Evolutionary conservation across 2,888 invertebrate species (phyloP).

Genomic region (Synanthedon vespiformis): DNA sequence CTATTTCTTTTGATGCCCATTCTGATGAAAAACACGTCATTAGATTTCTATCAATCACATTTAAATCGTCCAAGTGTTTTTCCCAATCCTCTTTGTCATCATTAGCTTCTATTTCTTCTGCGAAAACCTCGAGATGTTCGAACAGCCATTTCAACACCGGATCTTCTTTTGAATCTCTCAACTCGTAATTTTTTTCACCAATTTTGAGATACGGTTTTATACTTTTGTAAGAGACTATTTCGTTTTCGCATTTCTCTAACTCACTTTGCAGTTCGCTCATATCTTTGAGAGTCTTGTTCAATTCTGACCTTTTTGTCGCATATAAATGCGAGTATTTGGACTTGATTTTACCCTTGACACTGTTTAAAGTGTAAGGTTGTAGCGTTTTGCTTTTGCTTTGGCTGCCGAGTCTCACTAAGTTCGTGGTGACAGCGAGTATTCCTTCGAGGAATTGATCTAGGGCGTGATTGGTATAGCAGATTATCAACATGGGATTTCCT

Average conservation of each 20-base stretch:
- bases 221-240: constrained; percentile 35
- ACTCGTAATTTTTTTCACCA: constrained; percentile 19
- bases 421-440: constrained; percentile 66
- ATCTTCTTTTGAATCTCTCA: constrained; percentile 36
- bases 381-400: constrained; percentile 73
- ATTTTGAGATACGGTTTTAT: constrained; percentile 35
- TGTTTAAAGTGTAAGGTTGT: constrained; percentile 60
- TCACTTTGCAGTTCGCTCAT: constrained; percentile 47
- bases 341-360: constrained; percentile 37
- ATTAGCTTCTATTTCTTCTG: constrained; percentile 9
- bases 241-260: constrained; percentile 50
- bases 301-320: constrained; percentile 32
- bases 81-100: constrained; percentile 29
- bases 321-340: constrained; percentile 48
- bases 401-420: constrained; percentile 77
- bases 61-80: constrained; percentile 21
- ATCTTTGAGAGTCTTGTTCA: constrained; percentile 38
- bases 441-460: constrained; percentile 87
- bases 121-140: constrained; percentile 18
- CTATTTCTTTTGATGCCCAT: constrained; percentile 41
- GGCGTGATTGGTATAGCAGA: constrained; percentile 89
- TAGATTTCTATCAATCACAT: constrained; percentile 19
- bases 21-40: constrained; percentile 50
- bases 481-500: constrained; percentile 77
- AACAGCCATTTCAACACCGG: constrained; percentile 47